A percentile compares a stretch with the other conserved stretches of the same genome.
These are phyloP conservation scores for Cataglyphis albicans DNA, from an alignment of 2,888 invertebrate species.

Conservation along the genomic window DNA sequence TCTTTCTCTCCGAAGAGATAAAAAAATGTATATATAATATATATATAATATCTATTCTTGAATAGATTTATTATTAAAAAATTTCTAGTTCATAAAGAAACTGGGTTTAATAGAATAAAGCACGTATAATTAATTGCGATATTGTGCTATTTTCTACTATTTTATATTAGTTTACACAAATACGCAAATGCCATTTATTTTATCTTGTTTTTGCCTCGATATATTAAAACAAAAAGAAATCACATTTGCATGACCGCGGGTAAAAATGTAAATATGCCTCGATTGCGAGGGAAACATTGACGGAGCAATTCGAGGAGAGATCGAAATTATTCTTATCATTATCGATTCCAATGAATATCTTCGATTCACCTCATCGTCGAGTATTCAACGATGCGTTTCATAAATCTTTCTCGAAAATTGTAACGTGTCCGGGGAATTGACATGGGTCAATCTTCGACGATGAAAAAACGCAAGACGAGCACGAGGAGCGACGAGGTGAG, in stretches of 20 bases:
- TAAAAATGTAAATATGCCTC: not conserved
- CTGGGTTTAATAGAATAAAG: not conserved
- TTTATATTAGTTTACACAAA: not conserved
- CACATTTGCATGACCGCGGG: not conserved
- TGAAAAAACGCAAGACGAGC: conserved; percentile 15
- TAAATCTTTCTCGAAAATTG: conserved; percentile 14
- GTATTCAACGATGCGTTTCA: not conserved
- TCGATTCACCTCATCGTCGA: not conserved
- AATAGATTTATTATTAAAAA: not conserved
- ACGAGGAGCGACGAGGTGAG: conserved; percentile 5
- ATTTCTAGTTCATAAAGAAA: not conserved
- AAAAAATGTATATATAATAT: too few relatives aligned
- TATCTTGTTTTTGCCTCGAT: not conserved
- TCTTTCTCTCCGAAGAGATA: conserved; percentile 7
- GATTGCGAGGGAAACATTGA: conserved; percentile 12
- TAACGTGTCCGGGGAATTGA: conserved; percentile 1
- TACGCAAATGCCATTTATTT: not conserved
- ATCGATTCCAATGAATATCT: not conserved
- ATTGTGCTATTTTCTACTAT: not conserved
- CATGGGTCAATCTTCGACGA: conserved; percentile 23
- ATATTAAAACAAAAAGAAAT: not conserved
- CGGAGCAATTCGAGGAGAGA: not conserved
- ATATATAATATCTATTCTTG: not conserved
- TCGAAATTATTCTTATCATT: not conserved
- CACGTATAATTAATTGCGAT: not conserved